Percentiles rank a stretch among this genome's conserved stretches.
phyloP scores from a whole-genome alignment of 2,888 invertebrate species.

The Eupithecia pulchellata region DNA sequence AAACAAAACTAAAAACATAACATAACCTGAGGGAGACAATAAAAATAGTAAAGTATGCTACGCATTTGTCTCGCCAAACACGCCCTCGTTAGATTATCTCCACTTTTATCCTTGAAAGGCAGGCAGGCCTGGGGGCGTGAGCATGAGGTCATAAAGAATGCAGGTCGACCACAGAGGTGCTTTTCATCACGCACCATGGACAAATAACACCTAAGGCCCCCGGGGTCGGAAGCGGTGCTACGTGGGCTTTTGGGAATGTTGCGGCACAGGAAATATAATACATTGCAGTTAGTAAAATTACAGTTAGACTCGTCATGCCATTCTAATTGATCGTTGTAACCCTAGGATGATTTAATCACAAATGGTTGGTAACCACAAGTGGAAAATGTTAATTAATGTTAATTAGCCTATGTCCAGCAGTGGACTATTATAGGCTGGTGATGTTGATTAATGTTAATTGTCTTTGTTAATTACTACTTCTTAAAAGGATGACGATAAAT shows the following conservation, averaged over 20 bases:
- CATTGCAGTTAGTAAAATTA: no score
- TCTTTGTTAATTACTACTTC: no score
- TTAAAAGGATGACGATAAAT: no score
- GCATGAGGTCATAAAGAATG: slow-evolving; percentile 35
- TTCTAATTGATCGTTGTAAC: no score
- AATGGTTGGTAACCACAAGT: no score
- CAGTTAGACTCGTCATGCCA: no score
- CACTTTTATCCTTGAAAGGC: background rate
- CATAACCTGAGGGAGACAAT: background rate
- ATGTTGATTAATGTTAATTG: no score
- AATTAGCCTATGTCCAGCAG: no score
- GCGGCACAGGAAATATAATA: no score
- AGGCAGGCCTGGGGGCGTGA: slow-evolving; percentile 17
- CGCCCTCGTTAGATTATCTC: slow-evolving; percentile 5
- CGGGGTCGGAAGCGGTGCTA: background rate
- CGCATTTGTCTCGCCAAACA: background rate
- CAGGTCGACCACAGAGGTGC: slow-evolving; percentile 16
- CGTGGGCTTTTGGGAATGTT: background rate
- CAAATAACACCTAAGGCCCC: slow-evolving; percentile 4
- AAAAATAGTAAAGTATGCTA: background rate
- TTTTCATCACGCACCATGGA: slow-evolving; percentile 27
- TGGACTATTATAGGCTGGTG: no score
- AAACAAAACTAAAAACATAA: background rate
- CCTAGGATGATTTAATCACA: no score
- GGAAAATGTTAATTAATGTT: no score